Conservation (phyloP, 2,888 invertebrate genomes). For the Crematogaster levior region DNA sequence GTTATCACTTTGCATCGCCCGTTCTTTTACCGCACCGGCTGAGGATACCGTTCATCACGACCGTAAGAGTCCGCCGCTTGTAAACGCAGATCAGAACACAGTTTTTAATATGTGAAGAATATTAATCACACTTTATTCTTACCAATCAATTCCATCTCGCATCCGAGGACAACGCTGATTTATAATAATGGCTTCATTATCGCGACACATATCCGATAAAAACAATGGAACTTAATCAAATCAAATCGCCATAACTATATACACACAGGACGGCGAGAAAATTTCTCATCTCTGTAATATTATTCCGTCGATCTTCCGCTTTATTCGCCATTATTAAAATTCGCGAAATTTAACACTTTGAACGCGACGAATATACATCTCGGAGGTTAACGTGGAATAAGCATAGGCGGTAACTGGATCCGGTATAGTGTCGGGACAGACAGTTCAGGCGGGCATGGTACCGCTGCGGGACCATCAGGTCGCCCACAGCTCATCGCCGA, state of each 20-base stretch:
- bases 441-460: conserved; percentile 67
- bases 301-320: neutral
- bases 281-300: neutral
- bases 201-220: neutral
- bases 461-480: conserved; percentile 85
- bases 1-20: conserved; percentile 83
- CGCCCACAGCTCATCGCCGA: conserved; percentile 84
- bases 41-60: conserved; percentile 80
- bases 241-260: neutral
- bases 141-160: neutral
- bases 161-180: neutral
- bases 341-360: conserved; percentile 36
- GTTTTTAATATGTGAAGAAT: conserved; percentile 13
- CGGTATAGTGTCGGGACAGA: conserved; percentile 72
- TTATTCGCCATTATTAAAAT: conserved; percentile 36
- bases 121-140: neutral
- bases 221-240: conserved; percentile 9
- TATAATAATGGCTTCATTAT: neutral
- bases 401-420: conserved; percentile 81
- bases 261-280: neutral
- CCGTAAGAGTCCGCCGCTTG: conserved; percentile 59
- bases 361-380: conserved; percentile 33
- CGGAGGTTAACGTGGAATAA: conserved; percentile 70
- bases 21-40: conserved; percentile 78
- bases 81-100: conserved; percentile 15